Evolutionary conservation across 2,888 invertebrate species (phyloP).

Genomic region (Trachelus troglodyta): DNA sequence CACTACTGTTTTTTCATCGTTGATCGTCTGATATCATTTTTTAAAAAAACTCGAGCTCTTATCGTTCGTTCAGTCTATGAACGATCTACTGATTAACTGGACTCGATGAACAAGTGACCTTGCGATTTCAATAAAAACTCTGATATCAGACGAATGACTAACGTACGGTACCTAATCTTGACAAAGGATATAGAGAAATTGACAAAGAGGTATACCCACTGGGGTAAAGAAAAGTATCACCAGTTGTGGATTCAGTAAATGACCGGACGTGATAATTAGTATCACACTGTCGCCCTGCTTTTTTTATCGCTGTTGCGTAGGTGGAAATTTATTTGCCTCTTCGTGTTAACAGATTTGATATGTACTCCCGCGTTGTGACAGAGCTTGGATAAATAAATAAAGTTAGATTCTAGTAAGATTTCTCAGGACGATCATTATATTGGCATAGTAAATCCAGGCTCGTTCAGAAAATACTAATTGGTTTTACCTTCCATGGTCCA

Average conservation of each 20-base stretch:
- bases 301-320: constrained; percentile 41
- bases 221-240: background rate
- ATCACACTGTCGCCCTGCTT: constrained; percentile 36
- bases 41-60: background rate
- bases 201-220: background rate
- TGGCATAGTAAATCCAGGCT: background rate
- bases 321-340: constrained; percentile 27
- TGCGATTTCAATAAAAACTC: background rate
- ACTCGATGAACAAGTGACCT: background rate
- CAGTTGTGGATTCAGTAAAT: background rate
- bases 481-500: background rate
- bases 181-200: background rate
- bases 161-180: background rate
- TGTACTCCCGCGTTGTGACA: background rate
- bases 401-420: background rate
- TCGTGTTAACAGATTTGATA: background rate
- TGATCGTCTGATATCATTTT: background rate
- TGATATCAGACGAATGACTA: background rate
- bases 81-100: background rate
- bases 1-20: background rate
- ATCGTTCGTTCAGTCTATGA: background rate
- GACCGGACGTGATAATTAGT: constrained; percentile 50
- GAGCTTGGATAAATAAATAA: constrained; percentile 5
- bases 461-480: background rate
- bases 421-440: background rate